Evolutionary conservation across 2,113 vertebrate genomes (phyloP), one percentile per base, ranked within the genome.

Genomic region (Sphyrna mokarran): DNA sequence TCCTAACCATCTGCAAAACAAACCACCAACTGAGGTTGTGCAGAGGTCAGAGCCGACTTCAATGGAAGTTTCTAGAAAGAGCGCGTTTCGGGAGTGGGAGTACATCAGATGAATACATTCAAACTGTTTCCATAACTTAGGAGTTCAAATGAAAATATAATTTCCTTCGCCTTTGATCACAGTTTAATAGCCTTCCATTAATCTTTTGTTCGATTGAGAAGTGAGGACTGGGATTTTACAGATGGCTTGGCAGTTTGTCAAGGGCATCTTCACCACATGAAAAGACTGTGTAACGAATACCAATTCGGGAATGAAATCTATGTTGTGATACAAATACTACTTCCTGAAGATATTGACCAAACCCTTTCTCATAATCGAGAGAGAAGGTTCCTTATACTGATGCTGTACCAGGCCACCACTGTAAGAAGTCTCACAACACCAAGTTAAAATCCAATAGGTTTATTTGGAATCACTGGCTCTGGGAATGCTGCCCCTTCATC

Each of bases 291-390:
- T 72, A 94, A 95, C 33, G 76, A 37, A 95, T 37, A 48, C 1
- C 14, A 76, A 80, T 85, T 89, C 43, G 54, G 43, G 40, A 76
- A 48, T 76, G 14, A 66, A 13, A 58, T 95, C 61, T 68, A n/a
- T 5, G 33, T 48, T 69, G 37, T 86, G 96, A n/a, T 63, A 37
- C 72, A 33, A 68, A 85, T 48, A n/a, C 37, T 69, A 13, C 95
- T 72, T 76, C 86, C 91, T 69, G 63, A 5, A 89, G 48, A 37
- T 76, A 18, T 43, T 93, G 95, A 96, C 96, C 63, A 96, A 61
- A 2, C 66, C 37, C 94, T 63, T 72, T 40, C 68, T 26, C 26
- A 9, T 33, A 5, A 33, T 1, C 54, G 3, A 23, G 20, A 43
- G 14, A 8, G 26, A 20, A 10, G 91, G n/a, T 4, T 26, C 33